Conservation (phyloP, 2,888 invertebrate genomes). For the Tenthredo notha region DNA sequence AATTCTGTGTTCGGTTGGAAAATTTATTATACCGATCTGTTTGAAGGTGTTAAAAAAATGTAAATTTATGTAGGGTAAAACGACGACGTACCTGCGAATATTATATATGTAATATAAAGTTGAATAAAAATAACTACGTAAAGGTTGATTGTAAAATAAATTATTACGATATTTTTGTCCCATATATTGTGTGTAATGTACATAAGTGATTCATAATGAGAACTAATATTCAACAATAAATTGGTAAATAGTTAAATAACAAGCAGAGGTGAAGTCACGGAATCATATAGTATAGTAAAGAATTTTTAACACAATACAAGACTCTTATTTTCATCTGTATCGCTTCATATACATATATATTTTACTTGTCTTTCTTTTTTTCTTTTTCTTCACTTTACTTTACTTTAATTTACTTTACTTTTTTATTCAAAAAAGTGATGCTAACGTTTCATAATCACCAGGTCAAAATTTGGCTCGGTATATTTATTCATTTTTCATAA, state of each 20-base stretch:
- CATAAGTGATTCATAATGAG: conserved; percentile 62
- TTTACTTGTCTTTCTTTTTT: neutral
- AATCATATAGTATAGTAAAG: conserved; percentile 55
- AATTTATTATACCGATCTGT: neutral
- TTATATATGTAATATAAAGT: neutral
- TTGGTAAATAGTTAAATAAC: conserved; percentile 65
- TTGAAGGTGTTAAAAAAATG: neutral
- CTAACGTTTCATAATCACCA: conserved; percentile 16
- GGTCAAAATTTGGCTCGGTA: neutral
- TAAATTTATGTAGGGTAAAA: neutral
- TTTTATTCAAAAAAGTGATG: conserved; percentile 34
- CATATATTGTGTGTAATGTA: conserved; percentile 63
- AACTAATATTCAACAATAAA: conserved; percentile 63
- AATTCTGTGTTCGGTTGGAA: neutral
- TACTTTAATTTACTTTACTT: conserved; percentile 39
- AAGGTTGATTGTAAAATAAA: conserved; percentile 34
- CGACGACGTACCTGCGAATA: neutral
- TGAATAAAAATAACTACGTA: neutral
- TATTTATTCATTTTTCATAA: neutral
- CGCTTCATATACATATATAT: conserved; percentile 39
- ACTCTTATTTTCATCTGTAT: conserved; percentile 20
- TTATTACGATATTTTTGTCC: conserved; percentile 56
- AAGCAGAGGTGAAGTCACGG: conserved; percentile 57
- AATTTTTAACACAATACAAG: conserved; percentile 50
- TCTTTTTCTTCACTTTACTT: conserved; percentile 32